phyloP scores from a whole-genome alignment of 2,113 vertebrate species.

The Podocnemis expansa region DNA sequence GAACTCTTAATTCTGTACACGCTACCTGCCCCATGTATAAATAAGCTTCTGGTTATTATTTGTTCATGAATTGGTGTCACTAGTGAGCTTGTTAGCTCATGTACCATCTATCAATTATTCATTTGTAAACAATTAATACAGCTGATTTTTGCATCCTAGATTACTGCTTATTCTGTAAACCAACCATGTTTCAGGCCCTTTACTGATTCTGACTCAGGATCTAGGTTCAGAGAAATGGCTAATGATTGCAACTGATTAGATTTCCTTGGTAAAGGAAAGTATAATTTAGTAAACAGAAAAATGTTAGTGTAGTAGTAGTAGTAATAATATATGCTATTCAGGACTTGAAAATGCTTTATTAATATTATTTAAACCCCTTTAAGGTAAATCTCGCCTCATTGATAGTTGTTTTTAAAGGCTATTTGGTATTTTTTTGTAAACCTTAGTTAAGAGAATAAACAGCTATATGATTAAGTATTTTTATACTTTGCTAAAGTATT shows the following conservation, averaged over 20 bases:
- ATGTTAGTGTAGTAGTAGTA: background rate
- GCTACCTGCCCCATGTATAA: background rate
- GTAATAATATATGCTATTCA: background rate
- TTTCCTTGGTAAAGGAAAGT: background rate
- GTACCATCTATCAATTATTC: conserved; percentile 70
- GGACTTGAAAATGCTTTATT: background rate
- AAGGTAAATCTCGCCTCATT: background rate
- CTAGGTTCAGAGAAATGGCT: background rate
- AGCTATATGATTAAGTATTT: background rate
- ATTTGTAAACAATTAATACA: conserved; percentile 67
- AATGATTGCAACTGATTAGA: conserved; percentile 8
- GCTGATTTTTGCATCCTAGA: conserved; percentile 54
- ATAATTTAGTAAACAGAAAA: background rate
- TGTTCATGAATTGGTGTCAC: conserved; percentile 69
- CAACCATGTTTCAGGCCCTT: conserved; percentile 38
- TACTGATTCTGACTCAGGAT: conserved; percentile 36
- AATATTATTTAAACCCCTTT: background rate
- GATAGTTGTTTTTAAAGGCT: background rate
- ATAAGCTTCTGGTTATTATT: conserved; percentile 59
- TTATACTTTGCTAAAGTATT: background rate
- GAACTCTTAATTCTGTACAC: background rate
- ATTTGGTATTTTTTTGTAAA: background rate
- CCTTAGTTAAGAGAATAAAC: background rate
- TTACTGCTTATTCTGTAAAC: conserved; percentile 63
- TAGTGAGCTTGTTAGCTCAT: conserved; percentile 60